Base-by-base conservation (phyloP, 2,888 invertebrate genomes). In the Meganola albula region DNA sequence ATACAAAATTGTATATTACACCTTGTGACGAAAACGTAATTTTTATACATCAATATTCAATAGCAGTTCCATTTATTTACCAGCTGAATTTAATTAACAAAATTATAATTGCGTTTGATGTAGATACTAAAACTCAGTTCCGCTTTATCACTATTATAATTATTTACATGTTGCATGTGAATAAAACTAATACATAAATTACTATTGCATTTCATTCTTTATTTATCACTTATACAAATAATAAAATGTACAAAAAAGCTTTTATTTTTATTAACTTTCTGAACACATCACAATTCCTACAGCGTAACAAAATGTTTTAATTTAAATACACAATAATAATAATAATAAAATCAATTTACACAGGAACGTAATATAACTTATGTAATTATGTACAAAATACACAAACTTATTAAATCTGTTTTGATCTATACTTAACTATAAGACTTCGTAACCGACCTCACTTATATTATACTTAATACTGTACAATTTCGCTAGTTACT, bases 401-500 rank as follows among this genome's bases (percentile, higher is more conserved):
- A 84, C 78, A 84, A 70, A 63, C 60, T 52, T 42, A 37, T 49
- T 46, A 57, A 64, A 60, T 47, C 49, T 41, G 49, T 58, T 66
- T 73, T 74, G 73, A 80, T 77, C 75, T 72, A 72, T 77, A 68
- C 70, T 74, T 80, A 69, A 71, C 69, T 63, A 67, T 70, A 82
- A 77, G 69, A 70, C 65, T 65, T 77, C 66, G 46, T 65, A 63
- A 65, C 56, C 64, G 66, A 70, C 63, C 74, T 75, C 76, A 76
- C 54, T 75, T 68, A 69, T 58, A 63, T 71, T 80, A 79, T 84
- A n/a, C n/a, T n/a, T n/a, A 85, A 85, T 85, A 85, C 85, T 85
- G 85, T 85, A 85, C 85, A 84, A 83, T 83, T 85, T 83, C 79
- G 69, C 84, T 85, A 85, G 73, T 78, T 72, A 71, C 66, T 68